These are phyloP conservation scores for Malurus elegans DNA, from an alignment of 2,113 vertebrate genomes.

Conservation along the genomic window DNA sequence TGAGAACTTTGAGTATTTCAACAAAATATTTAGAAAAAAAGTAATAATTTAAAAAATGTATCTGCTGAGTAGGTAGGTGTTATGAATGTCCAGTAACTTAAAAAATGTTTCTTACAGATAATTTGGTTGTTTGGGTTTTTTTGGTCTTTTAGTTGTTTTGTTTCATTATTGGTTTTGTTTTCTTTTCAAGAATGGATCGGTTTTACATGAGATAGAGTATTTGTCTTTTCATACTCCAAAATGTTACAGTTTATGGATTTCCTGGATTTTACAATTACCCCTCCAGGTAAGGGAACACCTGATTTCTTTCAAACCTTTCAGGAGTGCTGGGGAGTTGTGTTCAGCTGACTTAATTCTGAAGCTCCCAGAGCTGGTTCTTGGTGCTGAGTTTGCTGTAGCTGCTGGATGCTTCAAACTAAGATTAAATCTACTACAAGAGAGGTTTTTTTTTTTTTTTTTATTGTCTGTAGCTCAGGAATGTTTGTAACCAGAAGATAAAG, in stretches of 20 bases:
- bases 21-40: not conserved
- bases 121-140: rapidly evolving
- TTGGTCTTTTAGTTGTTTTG: not conserved
- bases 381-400: not conserved
- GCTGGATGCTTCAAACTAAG: not conserved
- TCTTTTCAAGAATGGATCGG: not conserved
- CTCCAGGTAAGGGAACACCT: not conserved
- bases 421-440: not conserved
- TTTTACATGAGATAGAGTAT: not conserved
- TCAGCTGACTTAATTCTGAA: not conserved
- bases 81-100: not conserved
- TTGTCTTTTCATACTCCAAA: not conserved
- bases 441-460: not conserved
- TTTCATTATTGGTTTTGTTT: not conserved
- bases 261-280: not conserved
- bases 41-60: not conserved
- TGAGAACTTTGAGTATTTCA: not conserved
- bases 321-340: not conserved
- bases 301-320: not conserved
- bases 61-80: not conserved
- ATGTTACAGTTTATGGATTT: not conserved
- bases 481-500: not conserved
- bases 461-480: not conserved
- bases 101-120: not conserved
- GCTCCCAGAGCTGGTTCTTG: not conserved